Percentiles rank a stretch among this genome's conserved stretches.
Evolutionary conservation across 30 jellyfish, hydroid and myxozoan species (phyloP).

Genomic region (Aurelia aurita complex sp. Pacific): DNA sequence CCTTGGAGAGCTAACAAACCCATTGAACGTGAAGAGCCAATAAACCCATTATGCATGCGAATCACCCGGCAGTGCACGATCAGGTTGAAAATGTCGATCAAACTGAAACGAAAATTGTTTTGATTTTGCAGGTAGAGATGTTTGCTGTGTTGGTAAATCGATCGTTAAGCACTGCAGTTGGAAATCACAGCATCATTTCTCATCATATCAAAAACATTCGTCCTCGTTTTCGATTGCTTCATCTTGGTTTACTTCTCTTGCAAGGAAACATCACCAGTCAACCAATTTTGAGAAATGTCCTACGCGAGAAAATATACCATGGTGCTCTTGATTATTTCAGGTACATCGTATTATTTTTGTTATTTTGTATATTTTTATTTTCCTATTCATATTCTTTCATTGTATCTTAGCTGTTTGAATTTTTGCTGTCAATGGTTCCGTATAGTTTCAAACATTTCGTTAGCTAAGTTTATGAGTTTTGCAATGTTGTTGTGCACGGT

Average conservation of each 20-base stretch:
- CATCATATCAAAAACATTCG: constrained; percentile 70
- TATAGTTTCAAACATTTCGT: no score
- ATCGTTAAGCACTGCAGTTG: constrained; percentile 75
- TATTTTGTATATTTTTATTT: no score
- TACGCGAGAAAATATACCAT: constrained; percentile 89
- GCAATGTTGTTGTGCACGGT: no score
- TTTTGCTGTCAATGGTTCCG: no score
- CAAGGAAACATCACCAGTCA: constrained; percentile 64
- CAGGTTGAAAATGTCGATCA: no score
- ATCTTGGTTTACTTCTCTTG: constrained; percentile 84
- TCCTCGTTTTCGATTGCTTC: constrained; percentile 85
- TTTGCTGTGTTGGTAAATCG: constrained; percentile 79
- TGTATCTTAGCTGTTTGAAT: no score
- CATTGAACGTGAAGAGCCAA: no score
- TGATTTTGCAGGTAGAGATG: constrained; percentile 76
- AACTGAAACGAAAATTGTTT: background rate
- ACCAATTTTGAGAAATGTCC: constrained; percentile 74
- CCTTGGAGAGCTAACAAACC: no score
- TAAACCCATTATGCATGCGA: no score
- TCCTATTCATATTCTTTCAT: no score
- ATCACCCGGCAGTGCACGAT: no score
- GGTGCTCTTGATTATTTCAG: constrained; percentile 87
- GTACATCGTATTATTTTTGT: constrained; percentile 16
- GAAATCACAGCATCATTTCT: constrained; percentile 68
- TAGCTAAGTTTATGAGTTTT: no score